Conservation (phyloP, 2,113 vertebrate species). For the Dipodomys stephensi region DNA sequence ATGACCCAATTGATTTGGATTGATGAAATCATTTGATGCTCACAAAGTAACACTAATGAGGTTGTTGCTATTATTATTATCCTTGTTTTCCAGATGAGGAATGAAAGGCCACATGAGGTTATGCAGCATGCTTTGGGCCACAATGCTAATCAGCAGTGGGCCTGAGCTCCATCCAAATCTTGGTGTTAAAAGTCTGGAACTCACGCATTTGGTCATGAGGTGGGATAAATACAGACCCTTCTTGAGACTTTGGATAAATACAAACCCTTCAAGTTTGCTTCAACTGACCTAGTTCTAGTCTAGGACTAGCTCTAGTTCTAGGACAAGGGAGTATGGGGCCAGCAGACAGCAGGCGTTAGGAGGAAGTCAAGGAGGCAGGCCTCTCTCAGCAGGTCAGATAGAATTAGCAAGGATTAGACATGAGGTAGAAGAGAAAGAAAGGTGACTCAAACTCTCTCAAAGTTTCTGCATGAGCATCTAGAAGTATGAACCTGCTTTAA, state of each 20-base stretch:
- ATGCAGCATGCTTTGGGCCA: not conserved
- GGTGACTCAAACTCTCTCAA: too few relatives aligned
- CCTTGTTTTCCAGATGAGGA: not conserved
- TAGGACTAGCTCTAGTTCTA: too few relatives aligned
- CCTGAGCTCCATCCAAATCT: not conserved
- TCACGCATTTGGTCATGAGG: accelerated
- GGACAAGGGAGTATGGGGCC: too few relatives aligned
- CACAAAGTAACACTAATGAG: not conserved
- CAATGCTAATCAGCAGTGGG: not conserved
- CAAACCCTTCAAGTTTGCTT: not conserved
- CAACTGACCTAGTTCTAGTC: not conserved
- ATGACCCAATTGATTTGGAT: not conserved
- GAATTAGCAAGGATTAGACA: too few relatives aligned
- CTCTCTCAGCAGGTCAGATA: too few relatives aligned
- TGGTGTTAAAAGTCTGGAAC: not conserved
- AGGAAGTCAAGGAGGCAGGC: too few relatives aligned
- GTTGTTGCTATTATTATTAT: not conserved
- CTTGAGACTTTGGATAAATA: not conserved
- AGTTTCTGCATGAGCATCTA: too few relatives aligned
- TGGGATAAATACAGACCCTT: not conserved
- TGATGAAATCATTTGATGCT: not conserved
- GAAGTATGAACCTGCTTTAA: too few relatives aligned
- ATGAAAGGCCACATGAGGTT: not conserved
- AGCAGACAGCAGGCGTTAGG: too few relatives aligned
- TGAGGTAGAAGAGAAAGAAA: too few relatives aligned